Conservation (phyloP, 2,888 invertebrate genomes). For the Prosapia bicincta region DNA sequence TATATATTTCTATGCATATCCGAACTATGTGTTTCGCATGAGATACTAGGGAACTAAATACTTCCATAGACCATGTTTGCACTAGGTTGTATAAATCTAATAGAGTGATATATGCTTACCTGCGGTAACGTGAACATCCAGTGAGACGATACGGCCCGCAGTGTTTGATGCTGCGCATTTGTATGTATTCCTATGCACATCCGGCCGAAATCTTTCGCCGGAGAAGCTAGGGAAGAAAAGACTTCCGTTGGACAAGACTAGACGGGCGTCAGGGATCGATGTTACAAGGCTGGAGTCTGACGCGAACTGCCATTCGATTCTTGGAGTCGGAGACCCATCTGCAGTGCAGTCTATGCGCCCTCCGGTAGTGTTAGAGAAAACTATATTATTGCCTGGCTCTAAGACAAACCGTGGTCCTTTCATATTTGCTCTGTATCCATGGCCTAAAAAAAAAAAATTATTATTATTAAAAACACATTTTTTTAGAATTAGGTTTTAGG, state of each 20-base stretch:
- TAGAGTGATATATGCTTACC: too few species aligned
- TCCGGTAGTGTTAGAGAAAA: constrained; percentile 30
- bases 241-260: constrained; percentile 37
- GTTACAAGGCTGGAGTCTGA: constrained; percentile 35
- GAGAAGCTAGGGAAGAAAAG: constrained; percentile 39
- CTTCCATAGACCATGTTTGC: too few species aligned
- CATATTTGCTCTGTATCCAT: constrained; percentile 9
- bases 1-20: too few species aligned
- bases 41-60: too few species aligned
- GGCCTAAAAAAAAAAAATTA: neutral
- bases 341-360: constrained; percentile 30
- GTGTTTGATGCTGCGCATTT: constrained; percentile 35
- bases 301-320: constrained; percentile 18
- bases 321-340: constrained; percentile 17
- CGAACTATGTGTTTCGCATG: too few species aligned
- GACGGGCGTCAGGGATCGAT: constrained; percentile 35
- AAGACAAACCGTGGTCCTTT: constrained; percentile 31
- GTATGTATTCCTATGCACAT: constrained; percentile 40
- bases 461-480: too few species aligned
- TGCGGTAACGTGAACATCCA: constrained; percentile 30
- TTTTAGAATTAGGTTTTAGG: too few species aligned
- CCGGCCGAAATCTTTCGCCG: constrained; percentile 39
- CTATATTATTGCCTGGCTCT: constrained; percentile 27
- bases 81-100: too few species aligned
- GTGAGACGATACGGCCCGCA: constrained; percentile 29